phyloP scores from a whole-genome alignment of 2,797 vertebrate species.

The Poeciliopsis infans region DNA sequence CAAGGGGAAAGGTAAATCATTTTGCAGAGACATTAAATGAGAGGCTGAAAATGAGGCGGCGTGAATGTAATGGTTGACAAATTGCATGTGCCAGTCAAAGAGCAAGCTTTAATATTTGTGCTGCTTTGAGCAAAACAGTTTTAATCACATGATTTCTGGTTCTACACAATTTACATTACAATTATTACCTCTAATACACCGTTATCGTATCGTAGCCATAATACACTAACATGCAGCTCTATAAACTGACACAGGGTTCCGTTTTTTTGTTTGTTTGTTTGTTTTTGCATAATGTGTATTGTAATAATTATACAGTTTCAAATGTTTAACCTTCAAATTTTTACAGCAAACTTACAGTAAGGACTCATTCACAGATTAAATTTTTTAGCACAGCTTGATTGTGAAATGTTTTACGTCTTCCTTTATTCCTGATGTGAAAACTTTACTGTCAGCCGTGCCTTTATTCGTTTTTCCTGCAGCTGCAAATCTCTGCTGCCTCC shows the following conservation, averaged over 20 bases:
- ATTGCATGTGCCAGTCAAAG: neutral
- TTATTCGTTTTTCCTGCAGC: conserved; percentile 37
- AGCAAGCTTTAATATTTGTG: neutral
- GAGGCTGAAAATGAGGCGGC: neutral
- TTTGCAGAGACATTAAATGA: neutral
- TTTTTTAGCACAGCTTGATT: conserved; percentile 31
- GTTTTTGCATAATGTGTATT: neutral
- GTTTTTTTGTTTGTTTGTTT: neutral
- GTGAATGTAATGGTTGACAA: neutral
- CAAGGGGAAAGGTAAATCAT: neutral
- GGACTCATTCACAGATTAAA: conserved; percentile 4
- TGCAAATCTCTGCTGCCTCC: conserved; percentile 13
- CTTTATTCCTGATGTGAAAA: conserved; percentile 28
- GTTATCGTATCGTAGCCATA: neutral
- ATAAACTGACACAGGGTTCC: neutral
- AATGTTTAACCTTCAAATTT: neutral
- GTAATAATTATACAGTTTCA: neutral
- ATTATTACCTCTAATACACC: neutral
- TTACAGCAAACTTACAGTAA: neutral
- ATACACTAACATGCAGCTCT: neutral
- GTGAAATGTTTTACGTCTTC: conserved; percentile 22
- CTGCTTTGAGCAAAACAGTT: neutral
- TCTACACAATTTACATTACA: neutral
- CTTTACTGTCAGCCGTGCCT: conserved; percentile 19
- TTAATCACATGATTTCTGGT: neutral